Percentiles rank a stretch among this genome's conserved stretches.
Conservation (phyloP, 2,888 invertebrate genomes). For the Melanchra persicariae region DNA sequence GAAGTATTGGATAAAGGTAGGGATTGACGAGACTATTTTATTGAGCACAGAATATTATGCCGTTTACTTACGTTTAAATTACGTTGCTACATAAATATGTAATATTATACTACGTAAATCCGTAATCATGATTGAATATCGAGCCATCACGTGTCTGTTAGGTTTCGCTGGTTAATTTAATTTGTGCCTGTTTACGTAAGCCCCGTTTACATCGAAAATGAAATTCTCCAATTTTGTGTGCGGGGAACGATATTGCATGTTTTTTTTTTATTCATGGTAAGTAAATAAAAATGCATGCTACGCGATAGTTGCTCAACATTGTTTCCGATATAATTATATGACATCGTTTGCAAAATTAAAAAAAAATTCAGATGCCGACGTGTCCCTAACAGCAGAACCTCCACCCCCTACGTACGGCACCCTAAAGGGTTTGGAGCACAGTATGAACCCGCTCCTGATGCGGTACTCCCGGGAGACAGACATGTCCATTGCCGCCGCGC, state of each 20-base stretch:
- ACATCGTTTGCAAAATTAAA: no score
- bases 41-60: no score
- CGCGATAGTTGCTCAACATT: no score
- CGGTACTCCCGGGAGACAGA: slow-evolving; percentile 98
- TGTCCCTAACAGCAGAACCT: slow-evolving; percentile 91
- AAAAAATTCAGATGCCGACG: slow-evolving; percentile 85
- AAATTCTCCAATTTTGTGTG: not conserved
- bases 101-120: not conserved
- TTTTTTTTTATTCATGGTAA: no score
- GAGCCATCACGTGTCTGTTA: not conserved
- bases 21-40: not conserved
- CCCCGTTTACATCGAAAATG: not conserved
- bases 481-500: slow-evolving; percentile 94
- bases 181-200: not conserved
- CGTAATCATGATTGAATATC: not conserved
- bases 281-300: no score
- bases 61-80: not conserved
- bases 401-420: slow-evolving; percentile 95
- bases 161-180: not conserved
- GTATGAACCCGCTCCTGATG: slow-evolving; percentile 97
- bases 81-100: no score
- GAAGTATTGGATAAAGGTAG: slow-evolving; percentile 93
- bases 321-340: no score
- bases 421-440: slow-evolving; percentile 96
- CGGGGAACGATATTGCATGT: no score